Evolutionary conservation across 2,888 invertebrate genomes (phyloP).

Genomic region (Mimachlamys varia): DNA sequence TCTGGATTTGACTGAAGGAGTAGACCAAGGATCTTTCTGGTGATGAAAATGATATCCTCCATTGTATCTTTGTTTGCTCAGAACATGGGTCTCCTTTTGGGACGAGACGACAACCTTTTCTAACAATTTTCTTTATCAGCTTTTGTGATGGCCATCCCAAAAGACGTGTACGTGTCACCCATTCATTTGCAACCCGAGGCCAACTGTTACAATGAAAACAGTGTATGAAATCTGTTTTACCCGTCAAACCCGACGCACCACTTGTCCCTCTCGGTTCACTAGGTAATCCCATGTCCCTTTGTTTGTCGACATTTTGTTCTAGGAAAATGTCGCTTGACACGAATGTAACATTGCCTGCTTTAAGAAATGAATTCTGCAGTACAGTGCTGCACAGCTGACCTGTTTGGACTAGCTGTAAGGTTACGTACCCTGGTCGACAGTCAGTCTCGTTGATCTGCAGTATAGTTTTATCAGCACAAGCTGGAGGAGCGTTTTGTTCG

Average conservation of each 20-base stretch:
- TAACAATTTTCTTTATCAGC: not conserved
- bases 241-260: too few species aligned
- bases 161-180: not conserved
- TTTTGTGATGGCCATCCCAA: not conserved
- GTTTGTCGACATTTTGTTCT: not conserved
- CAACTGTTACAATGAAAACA: not conserved
- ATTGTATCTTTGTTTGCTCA: not conserved
- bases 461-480: not conserved
- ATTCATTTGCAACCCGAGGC: not conserved
- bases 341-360: not conserved
- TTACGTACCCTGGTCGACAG: not conserved
- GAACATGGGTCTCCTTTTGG: not conserved
- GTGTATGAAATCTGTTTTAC: not conserved
- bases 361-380: not conserved
- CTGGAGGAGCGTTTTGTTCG: not conserved
- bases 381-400: not conserved
- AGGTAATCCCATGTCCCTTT: not conserved
- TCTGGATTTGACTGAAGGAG: not conserved
- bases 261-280: not conserved
- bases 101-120: not conserved
- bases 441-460: not conserved
- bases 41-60: not conserved
- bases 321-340: not conserved
- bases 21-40: not conserved
- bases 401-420: not conserved